Evolutionary conservation across 2,113 vertebrate genomes (phyloP), one percentile per base, ranked within the genome.

Genomic region (Syngnathus floridae): DNA sequence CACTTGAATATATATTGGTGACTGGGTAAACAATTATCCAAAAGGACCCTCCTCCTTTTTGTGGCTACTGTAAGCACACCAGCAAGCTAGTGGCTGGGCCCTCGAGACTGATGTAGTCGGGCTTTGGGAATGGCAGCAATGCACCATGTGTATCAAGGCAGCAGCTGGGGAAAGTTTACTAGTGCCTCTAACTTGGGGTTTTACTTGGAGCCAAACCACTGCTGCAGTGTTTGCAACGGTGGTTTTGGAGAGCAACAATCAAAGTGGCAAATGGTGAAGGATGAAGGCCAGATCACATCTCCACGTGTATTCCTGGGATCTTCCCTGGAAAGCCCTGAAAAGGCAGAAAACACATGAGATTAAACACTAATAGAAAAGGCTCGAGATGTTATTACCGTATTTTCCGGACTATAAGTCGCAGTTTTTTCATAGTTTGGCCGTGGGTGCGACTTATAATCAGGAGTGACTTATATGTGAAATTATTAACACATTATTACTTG

Each of bases 61-160:
- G 88, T 91, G 88, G 46, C 86, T 84, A 70, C 78, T 89, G 89
- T 87, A 74, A 75, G 81, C 69, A 64, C 13, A 88, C 91, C 91
- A 91, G 76, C 57, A 62, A 64, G 90, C 83, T 89, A 90, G 86
- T 85, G 89, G 84, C 88, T 81, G 90, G 89, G 89, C 89, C 90
- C 91, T 88, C 76, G 80, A 90, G 93, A 93, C 87, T 90, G 87
- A 92, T 78, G 73, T 66, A 78, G 76, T 62, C 43, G 70, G 91
- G 94, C 89, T 87, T 83, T 49, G 90, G 90, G 95, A 95, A 95
- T 94, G 94, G 89, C 90, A 95, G 91, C 93, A 93, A 98, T 98
- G 94, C 92, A 97, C 92, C 96, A 98, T 98, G 95, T 97, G 82
- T 94, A 93, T 93, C 90, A 88, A 89, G 86, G 86, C 89, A 91